Percentiles rank a stretch among this genome's conserved stretches.
phyloP scores from a whole-genome alignment of 2,888 invertebrate species.

The Falcaria lacertinaria region DNA sequence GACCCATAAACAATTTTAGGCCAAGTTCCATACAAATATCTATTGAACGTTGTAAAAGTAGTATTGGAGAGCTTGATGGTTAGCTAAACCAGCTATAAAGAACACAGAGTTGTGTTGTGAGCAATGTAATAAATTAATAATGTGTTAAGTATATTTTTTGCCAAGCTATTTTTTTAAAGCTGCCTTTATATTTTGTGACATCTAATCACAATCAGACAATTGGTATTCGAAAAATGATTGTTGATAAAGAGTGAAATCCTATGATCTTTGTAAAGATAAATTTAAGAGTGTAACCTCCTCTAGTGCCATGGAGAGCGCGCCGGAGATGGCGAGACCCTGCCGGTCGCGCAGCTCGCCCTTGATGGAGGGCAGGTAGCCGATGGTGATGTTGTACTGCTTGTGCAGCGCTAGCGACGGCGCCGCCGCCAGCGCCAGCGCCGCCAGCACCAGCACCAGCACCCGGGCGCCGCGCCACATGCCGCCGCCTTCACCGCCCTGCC shows the following conservation, averaged over 20 bases:
- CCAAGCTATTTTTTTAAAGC: too few species aligned
- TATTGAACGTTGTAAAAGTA: too few species aligned
- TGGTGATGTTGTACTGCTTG: constrained; percentile 81
- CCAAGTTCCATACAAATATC: too few species aligned
- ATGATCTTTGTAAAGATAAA: not conserved
- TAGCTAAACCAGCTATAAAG: too few species aligned
- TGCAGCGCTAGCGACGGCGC: constrained; percentile 68
- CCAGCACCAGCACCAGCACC: constrained; percentile 83
- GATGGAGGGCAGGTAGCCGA: constrained; percentile 92
- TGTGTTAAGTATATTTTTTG: too few species aligned
- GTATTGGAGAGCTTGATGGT: too few species aligned
- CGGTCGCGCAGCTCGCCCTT: constrained; percentile 87
- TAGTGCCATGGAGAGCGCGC: constrained; percentile 93
- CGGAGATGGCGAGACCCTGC: constrained; percentile 93
- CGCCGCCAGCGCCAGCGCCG: constrained; percentile 80
- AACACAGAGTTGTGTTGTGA: too few species aligned
- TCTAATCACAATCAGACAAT: too few species aligned
- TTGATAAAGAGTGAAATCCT: too few species aligned
- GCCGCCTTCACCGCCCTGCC: constrained; percentile 70
- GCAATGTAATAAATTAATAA: too few species aligned
- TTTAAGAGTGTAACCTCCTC: constrained; percentile 82
- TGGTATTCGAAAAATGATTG: too few species aligned
- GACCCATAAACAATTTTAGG: not conserved
- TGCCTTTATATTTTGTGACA: too few species aligned
- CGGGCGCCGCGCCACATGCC: constrained; percentile 83